Conservation (phyloP, 2,113 vertebrate species). For the Pyxicephalus adspersus region DNA sequence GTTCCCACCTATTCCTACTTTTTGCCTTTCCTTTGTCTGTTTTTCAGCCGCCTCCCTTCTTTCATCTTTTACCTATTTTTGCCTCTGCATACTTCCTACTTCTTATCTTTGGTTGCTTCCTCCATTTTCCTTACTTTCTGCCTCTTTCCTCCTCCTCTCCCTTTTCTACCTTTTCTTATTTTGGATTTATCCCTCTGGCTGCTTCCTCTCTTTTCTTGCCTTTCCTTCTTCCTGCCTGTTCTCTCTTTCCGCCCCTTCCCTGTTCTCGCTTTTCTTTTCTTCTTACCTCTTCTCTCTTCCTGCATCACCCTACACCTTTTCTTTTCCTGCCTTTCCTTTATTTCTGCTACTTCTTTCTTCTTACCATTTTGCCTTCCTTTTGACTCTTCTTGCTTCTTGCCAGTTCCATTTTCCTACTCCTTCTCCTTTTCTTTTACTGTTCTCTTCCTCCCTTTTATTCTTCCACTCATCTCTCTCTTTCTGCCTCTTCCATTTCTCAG, state of each 20-base stretch:
- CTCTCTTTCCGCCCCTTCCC: no score
- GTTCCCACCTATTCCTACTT: not conserved
- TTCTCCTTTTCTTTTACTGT: not conserved
- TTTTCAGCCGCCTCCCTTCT: not conserved
- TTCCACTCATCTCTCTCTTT: not conserved
- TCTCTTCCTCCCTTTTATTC: not conserved
- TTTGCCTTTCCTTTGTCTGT: not conserved
- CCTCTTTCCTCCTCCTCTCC: no score
- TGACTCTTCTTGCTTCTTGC: not conserved
- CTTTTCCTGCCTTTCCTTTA: conserved; percentile 1
- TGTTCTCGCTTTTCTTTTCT: no score
- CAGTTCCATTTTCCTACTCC: fast-evolving
- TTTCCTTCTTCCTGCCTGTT: not conserved
- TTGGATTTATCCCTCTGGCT: no score
- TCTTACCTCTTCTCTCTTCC: not conserved
- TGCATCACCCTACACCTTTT: not conserved
- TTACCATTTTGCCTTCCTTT: conserved; percentile 15
- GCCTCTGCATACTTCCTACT: not conserved
- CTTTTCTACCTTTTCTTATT: not conserved
- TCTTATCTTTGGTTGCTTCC: not conserved
- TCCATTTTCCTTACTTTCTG: no score
- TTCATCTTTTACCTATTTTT: not conserved
- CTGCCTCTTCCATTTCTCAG: not conserved
- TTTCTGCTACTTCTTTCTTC: not conserved
- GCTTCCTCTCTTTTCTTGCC: no score